phyloP scores from a whole-genome alignment of 1,140 invertebrate species.

The Nasonia longicornis region DNA sequence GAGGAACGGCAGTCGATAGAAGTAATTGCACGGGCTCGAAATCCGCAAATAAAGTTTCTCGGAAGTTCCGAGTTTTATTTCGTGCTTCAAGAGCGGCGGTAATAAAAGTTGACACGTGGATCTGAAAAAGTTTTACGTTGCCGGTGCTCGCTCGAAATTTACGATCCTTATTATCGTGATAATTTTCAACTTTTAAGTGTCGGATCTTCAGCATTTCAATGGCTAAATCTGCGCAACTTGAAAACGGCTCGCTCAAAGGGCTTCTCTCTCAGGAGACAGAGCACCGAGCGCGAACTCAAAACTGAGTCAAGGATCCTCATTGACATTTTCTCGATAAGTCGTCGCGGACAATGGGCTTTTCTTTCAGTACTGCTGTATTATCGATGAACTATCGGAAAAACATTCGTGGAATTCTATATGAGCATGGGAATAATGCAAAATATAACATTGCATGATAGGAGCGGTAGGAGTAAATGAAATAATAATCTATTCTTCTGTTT shows the following conservation, averaged over 20 bases:
- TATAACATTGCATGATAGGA: slow-evolving; percentile 16
- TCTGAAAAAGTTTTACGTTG: too few species aligned
- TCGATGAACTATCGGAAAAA: not conserved
- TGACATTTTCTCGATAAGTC: not conserved
- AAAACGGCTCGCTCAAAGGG: not conserved
- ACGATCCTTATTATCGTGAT: not conserved
- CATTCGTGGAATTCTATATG: not conserved
- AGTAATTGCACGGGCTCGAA: too few species aligned
- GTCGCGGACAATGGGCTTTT: not conserved
- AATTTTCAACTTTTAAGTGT: not conserved
- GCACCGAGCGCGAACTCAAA: not conserved
- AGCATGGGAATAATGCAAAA: not conserved
- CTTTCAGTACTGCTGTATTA: too few species aligned
- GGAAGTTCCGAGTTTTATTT: too few species aligned
- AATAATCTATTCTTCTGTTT: slow-evolving; percentile 50
- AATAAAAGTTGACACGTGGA: too few species aligned
- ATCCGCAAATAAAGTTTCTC: too few species aligned
- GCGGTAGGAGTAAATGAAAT: slow-evolving; percentile 25
- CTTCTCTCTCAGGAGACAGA: not conserved
- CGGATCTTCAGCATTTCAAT: not conserved
- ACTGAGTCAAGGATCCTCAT: slow-evolving; percentile 17
- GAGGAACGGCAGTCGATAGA: not conserved
- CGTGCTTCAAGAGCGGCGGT: too few species aligned
- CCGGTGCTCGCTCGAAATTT: not conserved
- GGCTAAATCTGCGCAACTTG: not conserved